These are phyloP conservation scores for Vulpes lagopus DNA, from an alignment of 2,113 vertebrate genomes.

Conservation along the genomic window DNA sequence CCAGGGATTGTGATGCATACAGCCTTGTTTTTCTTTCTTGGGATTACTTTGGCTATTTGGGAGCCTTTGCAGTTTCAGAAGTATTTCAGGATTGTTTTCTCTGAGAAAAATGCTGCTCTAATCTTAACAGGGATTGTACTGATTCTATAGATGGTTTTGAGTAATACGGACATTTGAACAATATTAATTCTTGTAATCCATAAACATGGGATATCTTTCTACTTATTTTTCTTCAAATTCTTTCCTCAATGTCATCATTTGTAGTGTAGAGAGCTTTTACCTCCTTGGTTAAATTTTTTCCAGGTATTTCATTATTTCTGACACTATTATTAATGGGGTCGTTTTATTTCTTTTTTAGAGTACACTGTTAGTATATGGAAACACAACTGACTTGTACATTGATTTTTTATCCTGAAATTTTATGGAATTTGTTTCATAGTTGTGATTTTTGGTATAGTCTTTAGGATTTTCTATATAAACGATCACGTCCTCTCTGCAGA, in stretches of 20 bases:
- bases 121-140: not conserved
- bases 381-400: not conserved
- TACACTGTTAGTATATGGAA: not conserved
- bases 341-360: not conserved
- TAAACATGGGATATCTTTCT: not conserved
- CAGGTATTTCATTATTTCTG: not conserved
- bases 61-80: not conserved
- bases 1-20: not conserved
- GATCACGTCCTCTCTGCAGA: not conserved
- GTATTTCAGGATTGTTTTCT: not conserved
- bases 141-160: not conserved
- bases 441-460: not conserved
- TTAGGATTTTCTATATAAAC: not conserved
- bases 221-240: not conserved
- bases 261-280: not conserved
- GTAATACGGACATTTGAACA: not conserved
- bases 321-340: not conserved
- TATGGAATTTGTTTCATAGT: not conserved
- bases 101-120: not conserved
- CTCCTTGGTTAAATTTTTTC: not conserved
- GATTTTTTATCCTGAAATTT: not conserved
- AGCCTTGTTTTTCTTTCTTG: not conserved
- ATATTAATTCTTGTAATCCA: not conserved
- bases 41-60: not conserved
- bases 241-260: not conserved